Percentiles rank a stretch among this genome's conserved stretches.
phyloP scores from a whole-genome alignment of 2,113 vertebrate species.

The Tapirus terrestris region DNA sequence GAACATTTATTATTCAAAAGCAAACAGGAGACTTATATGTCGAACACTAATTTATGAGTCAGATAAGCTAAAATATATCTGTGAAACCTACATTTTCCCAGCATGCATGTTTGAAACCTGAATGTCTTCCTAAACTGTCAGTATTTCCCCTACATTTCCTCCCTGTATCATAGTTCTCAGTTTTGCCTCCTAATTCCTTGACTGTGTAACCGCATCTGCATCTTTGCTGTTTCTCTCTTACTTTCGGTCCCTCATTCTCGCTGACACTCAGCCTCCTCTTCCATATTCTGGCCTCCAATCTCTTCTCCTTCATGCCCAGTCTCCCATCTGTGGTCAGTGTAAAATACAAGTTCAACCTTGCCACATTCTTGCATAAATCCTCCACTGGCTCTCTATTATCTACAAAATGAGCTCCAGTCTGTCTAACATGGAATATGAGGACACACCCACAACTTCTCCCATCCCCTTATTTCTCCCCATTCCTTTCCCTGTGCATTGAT shows the following conservation, averaged over 20 bases:
- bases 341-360: background rate
- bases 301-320: background rate
- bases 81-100: background rate
- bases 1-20: background rate
- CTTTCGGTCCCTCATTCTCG: background rate
- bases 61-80: background rate
- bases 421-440: background rate
- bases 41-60: background rate
- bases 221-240: background rate
- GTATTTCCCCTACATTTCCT: background rate
- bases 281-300: background rate
- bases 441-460: background rate
- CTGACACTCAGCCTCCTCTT: background rate
- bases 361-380: background rate
- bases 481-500: background rate
- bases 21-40: background rate
- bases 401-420: background rate
- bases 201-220: background rate
- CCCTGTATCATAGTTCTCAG: background rate
- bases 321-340: fast-evolving
- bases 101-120: background rate
- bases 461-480: background rate
- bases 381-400: background rate
- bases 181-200: background rate
- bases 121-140: background rate